Percentiles rank a stretch among this genome's conserved stretches.
Conservation (phyloP, 2,888 invertebrate species). For the Acleris literana region DNA sequence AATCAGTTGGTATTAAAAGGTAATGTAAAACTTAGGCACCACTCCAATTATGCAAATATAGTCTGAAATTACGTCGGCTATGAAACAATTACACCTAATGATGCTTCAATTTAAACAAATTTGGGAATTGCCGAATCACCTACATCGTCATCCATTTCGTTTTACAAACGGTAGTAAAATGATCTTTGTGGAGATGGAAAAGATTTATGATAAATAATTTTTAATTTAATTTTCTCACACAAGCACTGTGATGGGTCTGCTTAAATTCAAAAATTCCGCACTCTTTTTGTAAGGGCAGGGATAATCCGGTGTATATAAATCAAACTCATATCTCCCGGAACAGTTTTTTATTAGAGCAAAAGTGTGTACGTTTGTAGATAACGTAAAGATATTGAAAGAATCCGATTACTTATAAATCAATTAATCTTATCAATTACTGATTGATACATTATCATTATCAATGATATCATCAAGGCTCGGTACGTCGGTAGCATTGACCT, state of each 20-base stretch:
- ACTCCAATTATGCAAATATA: slow-evolving; percentile 4
- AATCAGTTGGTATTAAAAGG: not conserved
- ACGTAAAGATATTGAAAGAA: slow-evolving; percentile 18
- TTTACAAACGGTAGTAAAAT: not conserved
- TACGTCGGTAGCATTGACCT: not conserved
- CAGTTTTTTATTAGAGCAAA: slow-evolving; percentile 1
- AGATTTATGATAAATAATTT: not conserved
- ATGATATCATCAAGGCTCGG: not conserved
- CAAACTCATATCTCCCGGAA: not conserved
- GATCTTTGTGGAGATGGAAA: not conserved
- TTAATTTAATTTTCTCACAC: not conserved
- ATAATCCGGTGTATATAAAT: not conserved
- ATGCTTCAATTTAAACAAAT: slow-evolving; percentile 1
- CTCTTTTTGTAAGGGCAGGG: not conserved
- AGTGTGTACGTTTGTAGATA: slow-evolving; percentile 7
- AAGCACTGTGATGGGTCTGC: too few species aligned
- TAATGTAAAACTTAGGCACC: slow-evolving; percentile 1
- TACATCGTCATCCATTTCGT: not conserved
- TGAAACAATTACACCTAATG: slow-evolving; percentile 12
- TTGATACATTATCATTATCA: slow-evolving; percentile 24
- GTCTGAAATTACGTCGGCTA: not conserved
- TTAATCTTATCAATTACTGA: slow-evolving; percentile 8
- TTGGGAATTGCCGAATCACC: not conserved
- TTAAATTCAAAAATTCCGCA: too few species aligned
- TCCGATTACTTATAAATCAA: slow-evolving; percentile 2